A percentile compares a stretch with the other conserved stretches of the same genome.
These are phyloP conservation scores for Anthrax anthrax DNA, from an alignment of 2,888 invertebrate species.

Conservation along the genomic window DNA sequence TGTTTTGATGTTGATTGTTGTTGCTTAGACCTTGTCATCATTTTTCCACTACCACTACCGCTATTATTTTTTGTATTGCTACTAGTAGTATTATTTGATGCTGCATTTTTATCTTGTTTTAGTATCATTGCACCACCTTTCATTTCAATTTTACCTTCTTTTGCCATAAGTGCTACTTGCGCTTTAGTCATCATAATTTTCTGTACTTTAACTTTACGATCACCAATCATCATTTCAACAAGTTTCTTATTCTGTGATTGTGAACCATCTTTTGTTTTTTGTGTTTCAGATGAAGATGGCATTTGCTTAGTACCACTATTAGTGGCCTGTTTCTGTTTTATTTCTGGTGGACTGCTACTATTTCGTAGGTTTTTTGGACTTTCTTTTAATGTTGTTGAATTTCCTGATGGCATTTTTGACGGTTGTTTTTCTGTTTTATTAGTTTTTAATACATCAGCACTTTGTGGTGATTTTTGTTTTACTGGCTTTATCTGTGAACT, in stretches of 20 bases:
- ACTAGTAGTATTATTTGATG: slow-evolving; percentile 3
- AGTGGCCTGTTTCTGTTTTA: neutral
- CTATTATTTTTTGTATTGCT: neutral
- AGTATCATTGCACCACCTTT: slow-evolving; percentile 34
- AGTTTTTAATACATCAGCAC: neutral
- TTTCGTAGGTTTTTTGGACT: too few species aligned
- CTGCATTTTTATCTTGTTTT: slow-evolving; percentile 10
- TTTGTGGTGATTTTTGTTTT: neutral
- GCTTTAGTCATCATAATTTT: slow-evolving; percentile 52
- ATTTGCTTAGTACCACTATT: neutral
- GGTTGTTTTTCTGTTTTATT: neutral
- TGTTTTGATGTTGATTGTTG: neutral
- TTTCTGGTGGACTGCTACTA: neutral
- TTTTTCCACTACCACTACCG: neutral
- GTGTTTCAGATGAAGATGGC: neutral
- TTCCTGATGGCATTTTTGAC: neutral
- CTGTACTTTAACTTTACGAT: slow-evolving; percentile 48
- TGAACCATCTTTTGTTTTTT: neutral
- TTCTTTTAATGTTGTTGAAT: neutral
- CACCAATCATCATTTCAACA: slow-evolving; percentile 41
- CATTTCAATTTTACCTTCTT: slow-evolving; percentile 48
- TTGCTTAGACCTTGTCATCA: neutral
- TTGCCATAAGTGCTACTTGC: slow-evolving; percentile 50
- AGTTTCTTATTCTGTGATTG: slow-evolving; percentile 10
- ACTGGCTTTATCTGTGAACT: neutral